Base-by-base conservation (phyloP, 2,797 vertebrate genomes). In the Eurystomus glaucurus region DNA sequence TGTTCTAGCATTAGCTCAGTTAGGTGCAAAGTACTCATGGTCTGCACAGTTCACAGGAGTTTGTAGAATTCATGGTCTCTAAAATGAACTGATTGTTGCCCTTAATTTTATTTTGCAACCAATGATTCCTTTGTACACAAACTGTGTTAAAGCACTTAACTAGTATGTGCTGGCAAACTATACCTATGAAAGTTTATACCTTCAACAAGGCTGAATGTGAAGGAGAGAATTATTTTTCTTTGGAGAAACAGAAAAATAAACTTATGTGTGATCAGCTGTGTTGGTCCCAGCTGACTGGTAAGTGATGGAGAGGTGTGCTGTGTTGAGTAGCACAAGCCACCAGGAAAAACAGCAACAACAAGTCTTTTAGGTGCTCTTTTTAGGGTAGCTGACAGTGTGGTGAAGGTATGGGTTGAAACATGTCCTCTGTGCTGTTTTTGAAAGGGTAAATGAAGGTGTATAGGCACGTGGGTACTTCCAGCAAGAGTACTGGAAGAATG, bases 221-320 rank as follows among this genome's bases (percentile, higher is more conserved):
- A 58, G 60, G 65, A 58, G 51, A 72, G 21, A 10, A 7, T 28
- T 46, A 51, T 45, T 45, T 48, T 62, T 33, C 70, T 89, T 82
- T 89, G 37, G 41, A 90, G 55, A 89, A 90, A 77, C 37, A 46
- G 1, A 60, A 78, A 91, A 93, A 68, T 74, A 82, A 90, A 48
- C 41, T 61, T 25, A 41, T 45, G 60, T 64, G 60, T 68, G 2
- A 60, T 61, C 61, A 60, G 85, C 62, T 81, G 69, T 86, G 52
- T 79, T 77, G 86, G 55, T 83, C 23, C 14, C 94, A 58, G 80
- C 77, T 87, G 90, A 20, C 75, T 51, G 90, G 75, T 64, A 64
- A 90, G 90, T 91, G 94, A 18, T 37, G n/a, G 79, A 62, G 71
- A n/a, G 45, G 25, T 17, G 62, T 75, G 65, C 74, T 90, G 77